A percentile compares a stretch with the other conserved stretches of the same genome.
Evolutionary conservation across 2,113 vertebrate genomes (phyloP).

Genomic region (Cygnus buccinator): DNA sequence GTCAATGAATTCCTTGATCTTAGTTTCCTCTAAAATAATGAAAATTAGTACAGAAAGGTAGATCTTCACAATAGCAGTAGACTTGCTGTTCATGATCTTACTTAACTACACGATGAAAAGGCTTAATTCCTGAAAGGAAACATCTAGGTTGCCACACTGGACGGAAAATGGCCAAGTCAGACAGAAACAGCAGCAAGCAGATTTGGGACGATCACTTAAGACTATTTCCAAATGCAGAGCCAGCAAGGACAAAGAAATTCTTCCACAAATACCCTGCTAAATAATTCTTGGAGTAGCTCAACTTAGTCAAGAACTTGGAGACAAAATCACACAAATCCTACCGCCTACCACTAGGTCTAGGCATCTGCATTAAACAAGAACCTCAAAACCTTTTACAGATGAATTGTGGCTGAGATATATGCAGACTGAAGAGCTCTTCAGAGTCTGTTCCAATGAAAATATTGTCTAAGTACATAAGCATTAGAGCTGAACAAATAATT

Average conservation of each 20-base stretch:
- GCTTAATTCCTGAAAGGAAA: neutral
- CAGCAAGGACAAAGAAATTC: neutral
- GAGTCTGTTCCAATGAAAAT: constrained; percentile 72
- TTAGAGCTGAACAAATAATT: constrained; percentile 76
- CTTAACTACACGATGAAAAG: neutral
- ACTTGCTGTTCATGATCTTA: neutral
- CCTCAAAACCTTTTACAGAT: constrained; percentile 38
- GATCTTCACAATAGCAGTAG: neutral
- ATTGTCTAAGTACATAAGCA: constrained; percentile 73
- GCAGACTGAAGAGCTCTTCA: constrained; percentile 72
- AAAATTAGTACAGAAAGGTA: neutral
- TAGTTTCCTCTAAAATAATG: neutral
- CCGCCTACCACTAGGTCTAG: constrained; percentile 9
- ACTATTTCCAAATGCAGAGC: neutral
- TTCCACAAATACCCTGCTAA: neutral
- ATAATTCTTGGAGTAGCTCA: neutral
- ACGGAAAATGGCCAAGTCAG: neutral
- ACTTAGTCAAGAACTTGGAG: constrained; percentile 17
- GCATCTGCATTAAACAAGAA: constrained; percentile 58
- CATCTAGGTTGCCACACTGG: neutral
- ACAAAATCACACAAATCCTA: constrained; percentile 26
- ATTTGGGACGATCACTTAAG: neutral
- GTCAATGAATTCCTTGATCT: neutral
- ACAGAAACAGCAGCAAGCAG: neutral
- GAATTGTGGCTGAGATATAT: constrained; percentile 55